These are phyloP conservation scores for Streptopelia turtur DNA, from an alignment of 2,797 vertebrate species.

Conservation along the genomic window DNA sequence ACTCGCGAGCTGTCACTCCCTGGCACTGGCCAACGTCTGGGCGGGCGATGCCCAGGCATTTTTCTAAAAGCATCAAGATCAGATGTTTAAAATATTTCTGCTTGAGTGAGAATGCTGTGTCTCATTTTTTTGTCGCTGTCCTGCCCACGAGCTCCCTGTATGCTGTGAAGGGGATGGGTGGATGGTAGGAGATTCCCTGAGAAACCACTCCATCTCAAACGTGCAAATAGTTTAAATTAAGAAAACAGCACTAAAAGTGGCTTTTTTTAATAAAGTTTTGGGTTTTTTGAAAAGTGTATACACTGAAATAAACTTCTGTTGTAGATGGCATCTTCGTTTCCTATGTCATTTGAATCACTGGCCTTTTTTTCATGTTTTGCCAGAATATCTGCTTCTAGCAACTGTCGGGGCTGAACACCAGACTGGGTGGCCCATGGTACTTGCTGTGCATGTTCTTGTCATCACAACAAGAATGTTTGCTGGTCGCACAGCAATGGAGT, in stretches of 20 bases:
- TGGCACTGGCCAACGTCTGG: neutral
- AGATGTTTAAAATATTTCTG: constrained; percentile 3
- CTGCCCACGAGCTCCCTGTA: neutral
- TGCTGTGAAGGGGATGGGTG: neutral
- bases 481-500: neutral
- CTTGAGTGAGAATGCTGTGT: neutral
- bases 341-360: neutral
- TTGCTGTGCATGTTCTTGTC: neutral
- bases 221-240: neutral
- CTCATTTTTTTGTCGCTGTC: neutral
- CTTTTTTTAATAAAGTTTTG: neutral
- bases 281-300: neutral
- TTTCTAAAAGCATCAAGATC: neutral
- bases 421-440: neutral
- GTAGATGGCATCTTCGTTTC: neutral
- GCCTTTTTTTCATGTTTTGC: neutral
- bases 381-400: neutral
- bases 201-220: neutral
- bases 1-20: neutral
- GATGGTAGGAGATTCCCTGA: neutral
- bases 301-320: neutral
- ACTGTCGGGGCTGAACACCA: accelerated
- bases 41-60: neutral
- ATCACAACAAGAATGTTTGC: neutral
- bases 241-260: neutral